Conservation (phyloP, 2,888 invertebrate genomes). For the Harmothoe impar region DNA sequence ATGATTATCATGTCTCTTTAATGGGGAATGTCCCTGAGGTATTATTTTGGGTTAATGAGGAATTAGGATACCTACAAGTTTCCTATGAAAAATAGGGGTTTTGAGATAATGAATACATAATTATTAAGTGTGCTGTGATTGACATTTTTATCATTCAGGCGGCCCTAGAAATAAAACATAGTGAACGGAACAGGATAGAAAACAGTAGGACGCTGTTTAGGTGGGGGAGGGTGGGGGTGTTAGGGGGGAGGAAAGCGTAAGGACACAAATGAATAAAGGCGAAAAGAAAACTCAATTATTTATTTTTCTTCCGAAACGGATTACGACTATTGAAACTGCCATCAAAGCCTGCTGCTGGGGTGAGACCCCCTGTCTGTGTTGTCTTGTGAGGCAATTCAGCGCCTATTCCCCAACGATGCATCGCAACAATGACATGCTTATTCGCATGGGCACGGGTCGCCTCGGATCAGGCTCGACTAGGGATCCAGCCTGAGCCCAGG, state of each 20-base stretch:
- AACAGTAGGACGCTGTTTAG: slow-evolving; percentile 39
- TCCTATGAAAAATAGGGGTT: slow-evolving; percentile 39
- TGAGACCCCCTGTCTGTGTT: not conserved
- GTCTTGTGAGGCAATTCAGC: slow-evolving; percentile 9
- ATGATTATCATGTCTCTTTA: not conserved
- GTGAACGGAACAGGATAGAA: slow-evolving; percentile 13
- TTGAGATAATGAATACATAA: slow-evolving; percentile 43
- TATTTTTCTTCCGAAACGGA: slow-evolving; percentile 35
- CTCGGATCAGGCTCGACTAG: not conserved
- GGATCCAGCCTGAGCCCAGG: not conserved
- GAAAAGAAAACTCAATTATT: slow-evolving; percentile 27
- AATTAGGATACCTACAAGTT: slow-evolving; percentile 50
- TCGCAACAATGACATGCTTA: slow-evolving; percentile 44
- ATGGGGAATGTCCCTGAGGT: not conserved
- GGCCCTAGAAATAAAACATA: slow-evolving; percentile 49
- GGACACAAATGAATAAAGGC: slow-evolving; percentile 38
- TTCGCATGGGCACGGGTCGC: slow-evolving; percentile 3
- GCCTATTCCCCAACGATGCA: not conserved
- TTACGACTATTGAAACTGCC: slow-evolving; percentile 49
- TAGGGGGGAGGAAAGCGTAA: slow-evolving; percentile 35
- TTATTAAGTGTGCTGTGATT: slow-evolving; percentile 54
- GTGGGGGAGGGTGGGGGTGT: not conserved
- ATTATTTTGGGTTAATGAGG: slow-evolving; percentile 40
- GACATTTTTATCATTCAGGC: slow-evolving; percentile 47
- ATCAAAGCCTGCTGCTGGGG: slow-evolving; percentile 27